Evolutionary conservation across 2,888 invertebrate genomes (phyloP).

Genomic region (Leucozona laternaria): DNA sequence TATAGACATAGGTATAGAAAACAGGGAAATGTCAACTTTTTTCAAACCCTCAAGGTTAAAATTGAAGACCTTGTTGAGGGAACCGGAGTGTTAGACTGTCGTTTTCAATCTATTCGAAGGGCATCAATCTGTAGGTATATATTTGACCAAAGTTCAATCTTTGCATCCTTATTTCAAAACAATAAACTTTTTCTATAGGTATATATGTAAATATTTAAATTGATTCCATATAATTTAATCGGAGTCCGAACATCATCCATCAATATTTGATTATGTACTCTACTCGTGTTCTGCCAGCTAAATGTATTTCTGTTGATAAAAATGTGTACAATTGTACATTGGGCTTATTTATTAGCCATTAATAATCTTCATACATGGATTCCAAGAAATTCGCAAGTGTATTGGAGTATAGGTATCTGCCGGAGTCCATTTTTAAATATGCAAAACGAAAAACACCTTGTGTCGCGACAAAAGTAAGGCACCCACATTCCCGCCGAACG

Average conservation of each 20-base stretch:
- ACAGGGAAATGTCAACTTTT: too few relatives aligned
- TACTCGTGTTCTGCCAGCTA: conserved; percentile 15
- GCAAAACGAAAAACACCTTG: conserved; percentile 46
- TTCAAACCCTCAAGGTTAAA: too few relatives aligned
- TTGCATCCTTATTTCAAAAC: not conserved
- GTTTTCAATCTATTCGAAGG: too few relatives aligned
- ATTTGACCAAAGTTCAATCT: not conserved
- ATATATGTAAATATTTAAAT: not conserved
- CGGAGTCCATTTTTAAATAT: conserved; percentile 53
- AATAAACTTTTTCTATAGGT: too few relatives aligned
- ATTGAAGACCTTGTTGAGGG: too few relatives aligned
- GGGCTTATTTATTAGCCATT: conserved; percentile 36
- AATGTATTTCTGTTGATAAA: not conserved
- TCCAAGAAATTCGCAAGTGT: not conserved
- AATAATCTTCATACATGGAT: conserved; percentile 14
- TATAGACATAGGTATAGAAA: too few relatives aligned
- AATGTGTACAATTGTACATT: not conserved
- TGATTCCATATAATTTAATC: not conserved
- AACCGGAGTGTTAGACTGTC: too few relatives aligned
- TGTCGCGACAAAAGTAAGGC: conserved; percentile 62
- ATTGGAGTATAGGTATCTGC: not conserved
- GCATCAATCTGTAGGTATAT: too few relatives aligned
- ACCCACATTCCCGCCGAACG: conserved; percentile 32
- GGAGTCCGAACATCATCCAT: not conserved
- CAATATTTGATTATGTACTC: not conserved